Base-by-base conservation (phyloP, 1,140 invertebrate genomes). In the Muscidifurax raptorellus region DNA sequence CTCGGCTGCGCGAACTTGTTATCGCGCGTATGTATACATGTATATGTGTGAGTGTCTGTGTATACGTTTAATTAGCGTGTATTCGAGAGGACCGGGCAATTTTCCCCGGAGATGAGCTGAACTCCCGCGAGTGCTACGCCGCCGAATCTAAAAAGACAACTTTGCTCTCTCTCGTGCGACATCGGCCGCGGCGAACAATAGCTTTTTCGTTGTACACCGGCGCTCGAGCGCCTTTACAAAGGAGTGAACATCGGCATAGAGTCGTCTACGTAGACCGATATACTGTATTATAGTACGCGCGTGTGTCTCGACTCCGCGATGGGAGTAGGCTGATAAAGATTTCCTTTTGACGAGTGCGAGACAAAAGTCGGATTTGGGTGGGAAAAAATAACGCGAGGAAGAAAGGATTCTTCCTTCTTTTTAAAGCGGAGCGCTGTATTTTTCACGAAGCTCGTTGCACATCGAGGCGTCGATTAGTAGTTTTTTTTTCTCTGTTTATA, bases 81-180 rank as follows among this genome's bases (percentile, higher is more conserved):
- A 25, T 67, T 30, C 13, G 32, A 64, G 4, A 28, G 28, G 75
- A 2, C 66, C 66, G 10, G 18, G 27, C 78, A 15, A 66, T 80
- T 66, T 80, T 78, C 78, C 78, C 59, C 12, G 6, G 78, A 67
- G 78, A 69, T 25, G n/a, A 30, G 59, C 13, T n/a, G 28, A 80
- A 80, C 28, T 80, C 59, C n/a, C 78, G 52, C 30, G 22, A 59
- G 76, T 6, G 44, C 3, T 47, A 47, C 36, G 72, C 44, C 3
- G 28, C 18, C 78, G 59, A 67, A 80, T 80, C 32, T 80, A 80
- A 80, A 80, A 80, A 80, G 78, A 67, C 78, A 80, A 80, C 64
- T 80, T 67, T n/a, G 40, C 32, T 30, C 40, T 75, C 69, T 47
- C 74, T 22, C 44, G n/a, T 76, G n/a, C n/a, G 75, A 47, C 52